These are phyloP conservation scores for Phrynocephalus versicolor DNA, from an alignment of 2,113 vertebrate species.

Conservation along the genomic window DNA sequence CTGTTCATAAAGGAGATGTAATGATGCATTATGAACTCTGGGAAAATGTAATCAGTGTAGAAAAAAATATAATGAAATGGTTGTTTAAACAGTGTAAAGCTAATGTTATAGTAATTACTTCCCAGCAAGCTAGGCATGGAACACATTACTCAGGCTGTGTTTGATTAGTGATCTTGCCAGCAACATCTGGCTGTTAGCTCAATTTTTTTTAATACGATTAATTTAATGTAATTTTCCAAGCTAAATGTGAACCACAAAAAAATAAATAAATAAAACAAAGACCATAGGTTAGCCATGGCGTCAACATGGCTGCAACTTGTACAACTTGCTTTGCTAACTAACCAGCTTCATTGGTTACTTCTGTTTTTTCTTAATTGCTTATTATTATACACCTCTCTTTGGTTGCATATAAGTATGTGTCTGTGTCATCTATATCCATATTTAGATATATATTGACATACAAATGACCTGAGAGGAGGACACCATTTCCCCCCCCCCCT, in stretches of 20 bases:
- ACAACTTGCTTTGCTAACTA: not conserved
- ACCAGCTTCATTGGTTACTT: conserved; percentile 10
- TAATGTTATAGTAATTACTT: conserved; percentile 80
- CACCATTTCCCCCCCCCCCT: not conserved
- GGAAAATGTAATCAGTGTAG: conserved; percentile 78
- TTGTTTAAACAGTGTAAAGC: conserved; percentile 81
- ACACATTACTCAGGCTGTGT: conserved; percentile 67
- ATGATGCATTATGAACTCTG: conserved; percentile 78
- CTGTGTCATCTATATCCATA: not conserved
- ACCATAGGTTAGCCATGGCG: not conserved
- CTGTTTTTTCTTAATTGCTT: too few relatives aligned
- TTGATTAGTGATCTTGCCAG: conserved; percentile 72
- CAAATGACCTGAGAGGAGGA: not conserved
- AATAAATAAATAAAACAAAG: conserved; percentile 16
- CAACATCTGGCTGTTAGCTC: conserved; percentile 69
- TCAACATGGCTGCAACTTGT: not conserved
- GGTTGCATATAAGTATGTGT: not conserved
- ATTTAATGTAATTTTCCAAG: conserved; percentile 55
- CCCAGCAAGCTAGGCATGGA: conserved; percentile 67
- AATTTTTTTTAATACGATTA: conserved; percentile 51
- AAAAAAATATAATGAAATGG: conserved; percentile 80
- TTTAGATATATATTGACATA: not conserved
- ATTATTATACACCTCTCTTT: too few relatives aligned
- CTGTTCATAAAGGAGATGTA: conserved; percentile 78
- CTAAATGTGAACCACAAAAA: conserved; percentile 39